phyloP scores from a whole-genome alignment of 1,140 invertebrate genomes.

The Anastrepha obliqua region DNA sequence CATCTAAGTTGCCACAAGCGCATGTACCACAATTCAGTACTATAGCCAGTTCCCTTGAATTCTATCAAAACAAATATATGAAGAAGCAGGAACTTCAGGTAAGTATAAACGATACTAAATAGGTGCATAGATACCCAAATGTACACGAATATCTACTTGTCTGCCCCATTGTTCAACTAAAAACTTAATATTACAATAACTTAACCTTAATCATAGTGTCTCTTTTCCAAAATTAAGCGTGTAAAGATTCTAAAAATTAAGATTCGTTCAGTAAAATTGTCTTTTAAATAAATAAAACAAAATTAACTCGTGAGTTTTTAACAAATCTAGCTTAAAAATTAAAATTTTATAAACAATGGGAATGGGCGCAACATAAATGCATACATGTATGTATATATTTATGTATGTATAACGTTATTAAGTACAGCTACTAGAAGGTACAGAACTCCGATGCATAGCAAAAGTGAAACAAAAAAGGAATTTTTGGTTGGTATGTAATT shows the following conservation, averaged over 20 bases:
- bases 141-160: slow-evolving; percentile 52
- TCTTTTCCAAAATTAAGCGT: slow-evolving; percentile 52
- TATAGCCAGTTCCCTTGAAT: slow-evolving; percentile 68
- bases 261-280: slow-evolving; percentile 53
- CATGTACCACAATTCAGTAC: slow-evolving; percentile 71
- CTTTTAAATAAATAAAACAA: slow-evolving; percentile 53
- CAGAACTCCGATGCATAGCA: background rate
- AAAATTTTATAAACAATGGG: slow-evolving; percentile 46
- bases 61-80: slow-evolving; percentile 70
- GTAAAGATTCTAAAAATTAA: slow-evolving; percentile 53
- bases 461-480: background rate
- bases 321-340: slow-evolving; percentile 32
- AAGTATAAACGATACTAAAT: slow-evolving; percentile 61
- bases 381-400: background rate
- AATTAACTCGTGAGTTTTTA: slow-evolving; percentile 50
- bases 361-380: slow-evolving; percentile 39
- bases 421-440: background rate
- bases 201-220: slow-evolving; percentile 50
- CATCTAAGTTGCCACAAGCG: slow-evolving; percentile 66
- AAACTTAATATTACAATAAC: slow-evolving; percentile 49
- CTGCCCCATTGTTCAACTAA: slow-evolving; percentile 51
- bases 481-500: slow-evolving; percentile 24
- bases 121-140: slow-evolving; percentile 30
- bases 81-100: slow-evolving; percentile 74
- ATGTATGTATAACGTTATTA: slow-evolving; percentile 20